Base-by-base conservation (phyloP, 2,113 vertebrate species). In the Cacatua alba region DNA sequence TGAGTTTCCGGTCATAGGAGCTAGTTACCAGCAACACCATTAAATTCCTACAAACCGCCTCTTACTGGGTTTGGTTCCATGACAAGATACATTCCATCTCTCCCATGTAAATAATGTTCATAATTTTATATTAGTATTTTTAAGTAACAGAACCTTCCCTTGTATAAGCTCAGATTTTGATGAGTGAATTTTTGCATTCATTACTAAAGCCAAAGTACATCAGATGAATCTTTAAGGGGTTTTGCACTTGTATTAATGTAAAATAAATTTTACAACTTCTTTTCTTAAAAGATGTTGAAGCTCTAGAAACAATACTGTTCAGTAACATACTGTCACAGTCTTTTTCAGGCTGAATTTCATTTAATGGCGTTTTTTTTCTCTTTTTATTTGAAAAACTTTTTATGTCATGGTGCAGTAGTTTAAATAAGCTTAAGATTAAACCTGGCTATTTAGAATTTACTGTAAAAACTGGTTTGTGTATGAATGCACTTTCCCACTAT, bases 91-190 rank as follows among this genome's bases (percentile, higher is more conserved):
- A 11, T 79, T 88, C 39, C 51, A 48, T 51, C 31, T 53, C 37
- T 70, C 79, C 68, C 13, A 10, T 98, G 95, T 96, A 97, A 97
- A 97, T 96, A 96, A 62, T 93, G 89, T 96, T 86, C 90, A 95
- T 95, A 92, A 92, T 95, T 97, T 88, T 96, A 94, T 94, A 97
- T 88, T 96, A 95, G 95, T 96, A 91, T 94, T 97, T 92, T 82
- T 93, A 95, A 97, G 86, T 35, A 96, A 90, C 37, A 31, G 83
- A 95, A 94, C 55, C 57, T 92, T 82, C 72, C 77, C 74, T 77
- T 86, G 46, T 83, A 72, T 74, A 62, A 92, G 94, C 92, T 94
- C 86, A 90, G 93, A 90, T 95, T 97, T 97, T 93, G 82, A 92
- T 43, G 51, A 93, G 88, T 89, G 71, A 85, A 94, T 86, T 83